These are phyloP conservation scores for Cyanoderma ruficeps DNA, from an alignment of 2,113 vertebrate genomes.

Conservation along the genomic window DNA sequence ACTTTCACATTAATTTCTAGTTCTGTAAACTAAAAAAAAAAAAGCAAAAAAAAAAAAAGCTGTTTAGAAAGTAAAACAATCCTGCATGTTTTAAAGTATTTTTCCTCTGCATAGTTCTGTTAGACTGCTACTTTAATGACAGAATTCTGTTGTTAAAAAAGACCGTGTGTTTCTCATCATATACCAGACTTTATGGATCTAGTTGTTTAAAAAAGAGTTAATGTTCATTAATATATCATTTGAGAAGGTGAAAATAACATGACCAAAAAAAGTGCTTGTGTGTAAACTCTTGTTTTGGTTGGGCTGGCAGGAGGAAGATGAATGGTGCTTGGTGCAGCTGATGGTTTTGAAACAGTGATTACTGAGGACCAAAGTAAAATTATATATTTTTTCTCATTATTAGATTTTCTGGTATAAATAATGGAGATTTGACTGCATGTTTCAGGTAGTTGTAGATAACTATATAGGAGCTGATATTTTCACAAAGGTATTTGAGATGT, in stretches of 20 bases:
- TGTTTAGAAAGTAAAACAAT: not conserved
- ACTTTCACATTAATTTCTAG: not conserved
- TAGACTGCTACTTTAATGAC: not conserved
- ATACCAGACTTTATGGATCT: not conserved
- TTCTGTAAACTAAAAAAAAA: not conserved
- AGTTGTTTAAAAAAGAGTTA: not conserved
- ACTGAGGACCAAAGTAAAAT: not conserved
- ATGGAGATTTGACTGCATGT: not conserved
- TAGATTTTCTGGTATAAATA: not conserved
- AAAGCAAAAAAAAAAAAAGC: not conserved
- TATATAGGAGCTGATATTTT: not conserved
- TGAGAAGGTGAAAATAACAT: not conserved
- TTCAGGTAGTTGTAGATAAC: not conserved
- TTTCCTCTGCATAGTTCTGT: not conserved
- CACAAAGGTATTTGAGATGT: not conserved
- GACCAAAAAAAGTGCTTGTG: not conserved
- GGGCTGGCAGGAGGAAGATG: not conserved
- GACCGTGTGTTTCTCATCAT: not conserved
- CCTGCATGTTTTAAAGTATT: not conserved
- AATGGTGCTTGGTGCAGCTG: not conserved
- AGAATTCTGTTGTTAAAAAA: not conserved
- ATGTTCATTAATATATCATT: not conserved
- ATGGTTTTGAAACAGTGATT: not conserved
- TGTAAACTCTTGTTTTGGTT: not conserved
- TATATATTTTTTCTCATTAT: not conserved